A percentile compares a stretch with the other conserved stretches of the same genome.
Conservation (phyloP, 2,113 vertebrate genomes). For the Ochotona curzoniae region DNA sequence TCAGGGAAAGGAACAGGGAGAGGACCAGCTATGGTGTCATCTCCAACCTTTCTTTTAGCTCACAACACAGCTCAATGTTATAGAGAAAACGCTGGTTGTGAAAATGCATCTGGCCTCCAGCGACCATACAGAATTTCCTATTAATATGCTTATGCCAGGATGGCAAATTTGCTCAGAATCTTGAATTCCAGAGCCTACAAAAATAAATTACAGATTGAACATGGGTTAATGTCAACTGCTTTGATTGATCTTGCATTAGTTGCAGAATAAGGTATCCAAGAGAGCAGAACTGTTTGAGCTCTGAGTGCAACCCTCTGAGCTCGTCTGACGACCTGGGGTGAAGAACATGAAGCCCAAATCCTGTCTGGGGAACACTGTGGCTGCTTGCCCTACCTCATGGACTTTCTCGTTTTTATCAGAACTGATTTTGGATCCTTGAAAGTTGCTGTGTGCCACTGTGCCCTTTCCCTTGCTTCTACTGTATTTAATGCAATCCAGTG, state of each 20-base stretch:
- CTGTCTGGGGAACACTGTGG: not conserved
- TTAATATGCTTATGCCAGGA: not conserved
- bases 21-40: rapidly evolving
- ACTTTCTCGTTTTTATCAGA: not conserved
- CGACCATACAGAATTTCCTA: not conserved
- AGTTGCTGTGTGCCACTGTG: not conserved
- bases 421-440: not conserved
- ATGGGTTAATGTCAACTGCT: conserved; percentile 63
- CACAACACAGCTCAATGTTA: not conserved
- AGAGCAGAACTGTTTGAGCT: conserved; percentile 57
- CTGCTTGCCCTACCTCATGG: not conserved
- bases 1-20: rapidly evolving
- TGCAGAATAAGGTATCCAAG: conserved; percentile 50
- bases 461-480: not conserved
- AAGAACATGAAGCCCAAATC: not conserved
- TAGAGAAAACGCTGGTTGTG: not conserved
- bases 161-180: conserved; percentile 43
- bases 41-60: not conserved
- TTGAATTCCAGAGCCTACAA: conserved; percentile 51
- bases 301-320: not conserved
- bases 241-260: conserved; percentile 60
- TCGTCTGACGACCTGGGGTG: not conserved
- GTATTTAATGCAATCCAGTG: not conserved
- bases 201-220: conserved; percentile 40
- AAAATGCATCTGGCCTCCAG: conserved; percentile 3